Conservation (phyloP, 2,888 invertebrate species). For the Acanthoscelides obtectus region DNA sequence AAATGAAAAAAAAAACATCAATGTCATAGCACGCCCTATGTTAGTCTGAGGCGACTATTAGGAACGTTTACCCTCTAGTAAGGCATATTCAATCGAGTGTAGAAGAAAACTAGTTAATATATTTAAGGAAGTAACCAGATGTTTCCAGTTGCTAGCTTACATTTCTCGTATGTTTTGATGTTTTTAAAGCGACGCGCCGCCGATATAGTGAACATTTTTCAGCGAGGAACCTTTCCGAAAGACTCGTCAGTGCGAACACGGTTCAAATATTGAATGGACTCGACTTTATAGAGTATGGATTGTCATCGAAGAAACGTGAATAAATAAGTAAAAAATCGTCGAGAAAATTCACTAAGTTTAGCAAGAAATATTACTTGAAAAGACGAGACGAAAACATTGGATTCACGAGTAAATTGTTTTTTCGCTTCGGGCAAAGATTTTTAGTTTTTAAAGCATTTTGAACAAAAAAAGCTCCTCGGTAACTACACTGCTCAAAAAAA, state of each 20-base stretch:
- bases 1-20: not conserved
- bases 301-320: not conserved
- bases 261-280: not conserved
- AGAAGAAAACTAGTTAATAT: slow-evolving; percentile 16
- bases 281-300: not conserved
- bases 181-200: slow-evolving; percentile 9
- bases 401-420: no score
- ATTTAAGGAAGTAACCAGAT: slow-evolving; percentile 16
- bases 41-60: slow-evolving; percentile 1
- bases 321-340: no score
- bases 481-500: no score
- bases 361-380: no score
- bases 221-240: not conserved
- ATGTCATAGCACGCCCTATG: not conserved
- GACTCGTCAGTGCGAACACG: no score
- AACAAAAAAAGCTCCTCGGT: no score
- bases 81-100: slow-evolving; percentile 13
- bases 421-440: no score
- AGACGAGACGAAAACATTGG: no score
- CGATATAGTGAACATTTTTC: slow-evolving; percentile 9
- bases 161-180: slow-evolving; percentile 16
- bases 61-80: slow-evolving; percentile 12
- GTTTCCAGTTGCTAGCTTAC: slow-evolving; percentile 18
- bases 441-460: no score
- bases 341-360: no score